These are phyloP conservation scores for Dicerorhinus sumatrensis DNA, from an alignment of 2,113 vertebrate genomes.

Conservation along the genomic window DNA sequence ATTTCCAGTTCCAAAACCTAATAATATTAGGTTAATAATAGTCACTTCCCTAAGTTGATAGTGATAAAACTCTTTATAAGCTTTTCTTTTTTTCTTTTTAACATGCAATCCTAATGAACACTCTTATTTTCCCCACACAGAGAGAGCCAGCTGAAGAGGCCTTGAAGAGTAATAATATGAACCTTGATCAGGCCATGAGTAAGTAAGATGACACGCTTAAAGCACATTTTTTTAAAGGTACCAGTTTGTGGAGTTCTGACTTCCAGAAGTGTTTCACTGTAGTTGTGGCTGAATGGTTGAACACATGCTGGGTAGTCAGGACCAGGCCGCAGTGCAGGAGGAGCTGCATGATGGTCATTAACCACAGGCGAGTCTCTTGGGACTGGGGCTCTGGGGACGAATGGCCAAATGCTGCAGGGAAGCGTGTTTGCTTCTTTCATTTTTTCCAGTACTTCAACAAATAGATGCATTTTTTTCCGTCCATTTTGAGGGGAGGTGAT, in stretches of 20 bases:
- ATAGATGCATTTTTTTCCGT: not conserved
- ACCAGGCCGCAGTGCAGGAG: rapidly evolving
- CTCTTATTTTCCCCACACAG: conserved; percentile 84
- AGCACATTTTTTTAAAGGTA: not conserved
- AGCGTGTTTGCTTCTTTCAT: not conserved
- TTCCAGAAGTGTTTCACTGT: not conserved
- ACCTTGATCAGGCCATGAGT: conserved; percentile 99
- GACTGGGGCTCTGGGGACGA: not conserved
- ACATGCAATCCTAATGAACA: not conserved
- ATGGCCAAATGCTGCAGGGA: rapidly evolving
- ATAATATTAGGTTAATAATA: rapidly evolving
- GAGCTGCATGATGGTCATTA: rapidly evolving
- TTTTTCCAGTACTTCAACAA: not conserved
- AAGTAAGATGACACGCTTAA: conserved; percentile 82
- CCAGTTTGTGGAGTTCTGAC: not conserved
- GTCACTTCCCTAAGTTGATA: rapidly evolving
- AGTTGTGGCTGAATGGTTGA: not conserved
- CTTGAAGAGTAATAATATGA: conserved; percentile 99
- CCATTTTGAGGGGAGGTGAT: not conserved
- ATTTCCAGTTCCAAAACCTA: not conserved
- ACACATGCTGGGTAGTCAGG: rapidly evolving
- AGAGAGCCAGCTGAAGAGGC: conserved; percentile 99
- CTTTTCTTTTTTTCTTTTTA: not conserved
- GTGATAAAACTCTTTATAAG: rapidly evolving
- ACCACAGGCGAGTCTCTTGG: rapidly evolving